phyloP scores from a whole-genome alignment of 92 coral and sea anemone species.

The Zoanthus sociatus region DNA sequence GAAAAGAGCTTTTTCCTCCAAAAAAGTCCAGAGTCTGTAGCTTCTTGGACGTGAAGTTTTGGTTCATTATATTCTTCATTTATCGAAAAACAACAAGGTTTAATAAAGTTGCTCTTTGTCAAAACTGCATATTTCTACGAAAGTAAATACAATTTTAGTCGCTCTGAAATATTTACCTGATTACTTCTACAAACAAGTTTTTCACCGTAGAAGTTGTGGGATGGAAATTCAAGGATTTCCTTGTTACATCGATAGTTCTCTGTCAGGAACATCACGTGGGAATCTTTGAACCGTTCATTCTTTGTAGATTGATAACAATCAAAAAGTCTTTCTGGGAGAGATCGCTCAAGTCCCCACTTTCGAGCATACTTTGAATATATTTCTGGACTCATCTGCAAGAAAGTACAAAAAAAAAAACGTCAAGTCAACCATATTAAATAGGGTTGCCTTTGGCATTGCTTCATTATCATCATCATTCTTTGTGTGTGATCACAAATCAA shows the following conservation, averaged over 20 bases:
- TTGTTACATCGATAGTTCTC: conserved; percentile 88
- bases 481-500: too few relatives aligned
- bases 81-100: too few relatives aligned
- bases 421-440: too few relatives aligned
- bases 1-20: too few relatives aligned
- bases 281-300: neutral
- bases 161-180: neutral
- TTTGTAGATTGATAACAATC: conserved; percentile 58
- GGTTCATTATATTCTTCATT: too few relatives aligned
- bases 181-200: neutral
- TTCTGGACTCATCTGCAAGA: conserved; percentile 77
- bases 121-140: too few relatives aligned
- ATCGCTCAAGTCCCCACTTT: conserved; percentile 68
- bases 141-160: too few relatives aligned
- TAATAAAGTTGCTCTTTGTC: too few relatives aligned
- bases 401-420: neutral
- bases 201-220: neutral
- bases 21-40: too few relatives aligned
- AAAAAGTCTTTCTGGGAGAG: conserved; percentile 90
- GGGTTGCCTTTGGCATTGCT: too few relatives aligned
- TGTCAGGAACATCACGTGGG: conserved; percentile 73
- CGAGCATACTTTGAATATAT: conserved; percentile 69
- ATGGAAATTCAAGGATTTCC: conserved; percentile 55
- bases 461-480: too few relatives aligned
- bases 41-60: too few relatives aligned